Percentiles rank a stretch among this genome's conserved stretches.
These are phyloP conservation scores for Emys orbicularis DNA, from an alignment of 2,797 vertebrate species.

Conservation along the genomic window DNA sequence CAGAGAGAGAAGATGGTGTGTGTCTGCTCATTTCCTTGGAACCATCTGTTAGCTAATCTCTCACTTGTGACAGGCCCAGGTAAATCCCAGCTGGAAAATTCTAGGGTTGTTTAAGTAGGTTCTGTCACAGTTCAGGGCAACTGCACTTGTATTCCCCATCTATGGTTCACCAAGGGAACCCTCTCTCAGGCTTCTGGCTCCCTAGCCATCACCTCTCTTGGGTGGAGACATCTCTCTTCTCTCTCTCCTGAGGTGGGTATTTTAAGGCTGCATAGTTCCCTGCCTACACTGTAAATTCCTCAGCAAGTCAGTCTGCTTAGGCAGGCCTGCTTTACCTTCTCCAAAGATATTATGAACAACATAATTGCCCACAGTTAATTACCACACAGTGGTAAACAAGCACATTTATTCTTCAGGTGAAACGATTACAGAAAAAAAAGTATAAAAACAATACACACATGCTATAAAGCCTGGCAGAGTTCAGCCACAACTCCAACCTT, in stretches of 20 bases:
- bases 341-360: background rate
- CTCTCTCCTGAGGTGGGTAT: background rate
- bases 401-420: background rate
- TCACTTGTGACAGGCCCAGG: constrained; percentile 35
- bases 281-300: background rate
- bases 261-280: background rate
- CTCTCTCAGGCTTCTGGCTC: background rate
- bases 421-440: background rate
- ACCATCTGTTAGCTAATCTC: constrained; percentile 32
- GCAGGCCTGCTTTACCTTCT: background rate
- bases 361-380: background rate
- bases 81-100: constrained; percentile 18
- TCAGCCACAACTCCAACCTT: background rate
- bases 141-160: background rate
- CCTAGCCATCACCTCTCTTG: background rate
- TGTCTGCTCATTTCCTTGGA: constrained; percentile 46
- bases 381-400: background rate
- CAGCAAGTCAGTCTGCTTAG: background rate
- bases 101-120: constrained; percentile 31
- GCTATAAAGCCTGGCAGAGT: background rate
- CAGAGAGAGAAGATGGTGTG: constrained; percentile 5
- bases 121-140: background rate
- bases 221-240: background rate
- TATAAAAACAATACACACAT: background rate
- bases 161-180: background rate